Evolutionary conservation across 2,113 vertebrate species (phyloP), one percentile per base, ranked within the genome.

Genomic region (Podarcis muralis): DNA sequence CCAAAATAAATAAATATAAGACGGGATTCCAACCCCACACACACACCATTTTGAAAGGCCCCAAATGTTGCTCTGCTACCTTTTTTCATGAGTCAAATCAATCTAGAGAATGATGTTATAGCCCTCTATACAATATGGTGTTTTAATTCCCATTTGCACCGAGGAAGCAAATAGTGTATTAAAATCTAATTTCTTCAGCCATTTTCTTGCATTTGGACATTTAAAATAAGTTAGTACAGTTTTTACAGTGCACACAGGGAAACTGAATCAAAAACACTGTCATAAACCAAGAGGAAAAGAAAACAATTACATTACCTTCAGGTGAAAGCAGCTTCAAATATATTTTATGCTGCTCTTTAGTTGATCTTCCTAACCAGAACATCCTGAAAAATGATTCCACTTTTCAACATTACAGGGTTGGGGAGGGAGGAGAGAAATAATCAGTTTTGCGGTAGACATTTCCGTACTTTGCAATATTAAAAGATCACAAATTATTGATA

Each of bases 181-280:
- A 93, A 95, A 95, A 90, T 91, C 90, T 95, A 92, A 94, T 94
- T 96, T 93, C 87, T 92, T 43, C 65, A 80, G 88, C 75, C 90
- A 43, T 94, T 90, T 91, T 95, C 91, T 95, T 96, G 93, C 93
- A 92, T 94, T 94, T 95, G 88, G 91, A 86, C 93, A 93, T 95
- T 93, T 94, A 94, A 95, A 95, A 93, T 94, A 95, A 89, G 93
- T 93, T 95, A 94, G 93, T 93, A 91, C 84, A 92, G 80, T 93
- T 94, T 95, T 95, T 95, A 95, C 89, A 93, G 71, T 90, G 87
- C 80, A 87, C 88, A 88, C 66, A 94, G 91, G 90, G 90, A 95
- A 92, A 80, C 90, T 95, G 89, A 92, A 59, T 94, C 84, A 90
- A 92, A 77, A 66, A 18, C 81, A 72, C 91, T 92, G 90, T 92